Conservation (phyloP, 2,797 vertebrate genomes). For the Halcyon smyrnensis region DNA sequence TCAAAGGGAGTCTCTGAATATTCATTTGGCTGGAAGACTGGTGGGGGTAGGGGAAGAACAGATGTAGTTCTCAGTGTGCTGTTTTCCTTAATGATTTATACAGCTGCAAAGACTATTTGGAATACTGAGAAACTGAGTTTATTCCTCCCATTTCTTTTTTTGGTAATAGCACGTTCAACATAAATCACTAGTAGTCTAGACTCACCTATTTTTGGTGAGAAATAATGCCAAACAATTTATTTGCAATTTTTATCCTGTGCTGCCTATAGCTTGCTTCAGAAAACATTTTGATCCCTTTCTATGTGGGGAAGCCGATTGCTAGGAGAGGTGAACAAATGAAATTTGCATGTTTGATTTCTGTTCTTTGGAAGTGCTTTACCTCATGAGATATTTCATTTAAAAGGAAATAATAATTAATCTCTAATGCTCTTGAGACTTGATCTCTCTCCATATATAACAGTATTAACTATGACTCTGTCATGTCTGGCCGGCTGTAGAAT, state of each 20-base stretch:
- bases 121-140: background rate
- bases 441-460: background rate
- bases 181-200: background rate
- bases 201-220: background rate
- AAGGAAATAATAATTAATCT: background rate
- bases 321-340: background rate
- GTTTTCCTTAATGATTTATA: background rate
- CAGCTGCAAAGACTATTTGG: background rate
- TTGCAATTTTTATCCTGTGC: background rate
- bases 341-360: background rate
- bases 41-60: background rate
- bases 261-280: background rate
- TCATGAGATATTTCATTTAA: background rate
- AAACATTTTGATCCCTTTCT: background rate
- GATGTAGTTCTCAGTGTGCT: background rate
- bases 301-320: background rate
- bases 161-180: background rate
- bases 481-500: background rate
- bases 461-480: background rate
- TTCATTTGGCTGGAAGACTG: background rate
- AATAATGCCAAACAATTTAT: background rate
- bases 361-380: background rate
- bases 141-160: background rate
- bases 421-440: background rate
- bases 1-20: background rate